Evolutionary conservation across 2,113 vertebrate genomes (phyloP).

Genomic region (Guaruba guarouba): DNA sequence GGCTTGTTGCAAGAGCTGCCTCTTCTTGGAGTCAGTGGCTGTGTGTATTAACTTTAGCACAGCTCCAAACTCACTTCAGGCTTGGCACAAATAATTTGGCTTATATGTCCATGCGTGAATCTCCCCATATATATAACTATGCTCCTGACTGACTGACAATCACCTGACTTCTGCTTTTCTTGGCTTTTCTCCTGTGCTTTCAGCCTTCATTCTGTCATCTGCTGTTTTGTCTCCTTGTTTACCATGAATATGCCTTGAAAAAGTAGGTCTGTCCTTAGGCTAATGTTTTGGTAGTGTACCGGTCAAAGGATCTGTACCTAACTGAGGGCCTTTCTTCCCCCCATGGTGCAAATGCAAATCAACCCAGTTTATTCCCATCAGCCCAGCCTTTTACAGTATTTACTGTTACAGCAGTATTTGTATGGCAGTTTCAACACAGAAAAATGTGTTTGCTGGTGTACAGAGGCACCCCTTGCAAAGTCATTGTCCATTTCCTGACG

Average conservation of each 20-base stretch:
- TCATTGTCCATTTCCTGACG: not conserved
- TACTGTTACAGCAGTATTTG: not conserved
- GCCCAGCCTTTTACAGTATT: not conserved
- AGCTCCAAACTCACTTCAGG: not conserved
- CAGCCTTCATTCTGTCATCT: not conserved
- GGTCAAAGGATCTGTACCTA: not conserved
- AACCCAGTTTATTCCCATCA: not conserved
- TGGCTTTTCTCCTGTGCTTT: not conserved
- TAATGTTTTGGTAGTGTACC: not conserved
- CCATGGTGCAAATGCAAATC: not conserved
- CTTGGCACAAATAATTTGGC: not conserved
- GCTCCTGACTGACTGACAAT: not conserved
- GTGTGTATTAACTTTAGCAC: not conserved
- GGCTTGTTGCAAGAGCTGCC: not conserved
- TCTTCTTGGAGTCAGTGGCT: not conserved
- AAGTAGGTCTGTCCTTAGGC: not conserved
- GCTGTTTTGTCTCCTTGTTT: not conserved
- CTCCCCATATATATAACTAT: not conserved
- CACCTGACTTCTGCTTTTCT: not conserved
- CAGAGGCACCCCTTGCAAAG: not conserved
- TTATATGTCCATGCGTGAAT: not conserved
- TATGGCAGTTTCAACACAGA: not conserved
- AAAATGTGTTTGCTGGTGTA: not conserved
- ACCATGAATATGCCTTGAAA: not conserved
- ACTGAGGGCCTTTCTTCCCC: not conserved